Percentiles rank a stretch among this genome's conserved stretches.
phyloP scores from a whole-genome alignment of 2,888 invertebrate genomes.

The Leuctra nigra region DNA sequence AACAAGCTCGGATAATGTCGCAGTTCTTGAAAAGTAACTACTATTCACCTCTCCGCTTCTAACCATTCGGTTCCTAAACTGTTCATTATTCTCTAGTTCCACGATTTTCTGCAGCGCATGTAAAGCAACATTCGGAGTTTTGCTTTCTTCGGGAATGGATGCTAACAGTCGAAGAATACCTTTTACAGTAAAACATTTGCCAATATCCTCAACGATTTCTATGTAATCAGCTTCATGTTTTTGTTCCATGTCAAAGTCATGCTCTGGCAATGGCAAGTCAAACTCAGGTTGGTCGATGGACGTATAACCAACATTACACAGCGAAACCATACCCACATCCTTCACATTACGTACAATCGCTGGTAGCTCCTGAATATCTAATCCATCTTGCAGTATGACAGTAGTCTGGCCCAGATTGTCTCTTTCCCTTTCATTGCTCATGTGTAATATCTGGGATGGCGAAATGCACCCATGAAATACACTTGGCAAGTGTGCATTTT shows the following conservation, averaged over 20 bases:
- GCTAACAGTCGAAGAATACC: constrained; percentile 42
- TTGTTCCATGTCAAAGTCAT: too few species aligned
- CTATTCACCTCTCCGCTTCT: constrained; percentile 33
- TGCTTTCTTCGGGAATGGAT: constrained; percentile 42
- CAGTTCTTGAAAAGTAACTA: constrained; percentile 39
- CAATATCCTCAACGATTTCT: constrained; percentile 36
- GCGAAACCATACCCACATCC: constrained; percentile 20
- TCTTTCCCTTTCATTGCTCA: constrained; percentile 22
- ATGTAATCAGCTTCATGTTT: constrained; percentile 21
- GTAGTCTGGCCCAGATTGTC: constrained; percentile 41
- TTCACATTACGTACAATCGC: constrained; percentile 49
- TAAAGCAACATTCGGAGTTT: constrained; percentile 43
- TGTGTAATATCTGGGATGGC: too few species aligned
- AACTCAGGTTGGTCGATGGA: neutral
- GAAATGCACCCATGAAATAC: constrained; percentile 2
- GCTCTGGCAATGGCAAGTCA: neutral
- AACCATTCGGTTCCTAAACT: constrained; percentile 32
- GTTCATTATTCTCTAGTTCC: constrained; percentile 40
- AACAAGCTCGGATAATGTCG: constrained; percentile 44
- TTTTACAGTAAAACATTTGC: constrained; percentile 35
- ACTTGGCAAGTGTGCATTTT: neutral
- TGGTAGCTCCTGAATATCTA: constrained; percentile 61
- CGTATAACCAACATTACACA: constrained; percentile 12
- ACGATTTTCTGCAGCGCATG: constrained; percentile 43
- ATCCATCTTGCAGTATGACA: constrained; percentile 59